A percentile compares a stretch with the other conserved stretches of the same genome.
Evolutionary conservation across 2,113 vertebrate species (phyloP).

Genomic region (Nibea albiflora): DNA sequence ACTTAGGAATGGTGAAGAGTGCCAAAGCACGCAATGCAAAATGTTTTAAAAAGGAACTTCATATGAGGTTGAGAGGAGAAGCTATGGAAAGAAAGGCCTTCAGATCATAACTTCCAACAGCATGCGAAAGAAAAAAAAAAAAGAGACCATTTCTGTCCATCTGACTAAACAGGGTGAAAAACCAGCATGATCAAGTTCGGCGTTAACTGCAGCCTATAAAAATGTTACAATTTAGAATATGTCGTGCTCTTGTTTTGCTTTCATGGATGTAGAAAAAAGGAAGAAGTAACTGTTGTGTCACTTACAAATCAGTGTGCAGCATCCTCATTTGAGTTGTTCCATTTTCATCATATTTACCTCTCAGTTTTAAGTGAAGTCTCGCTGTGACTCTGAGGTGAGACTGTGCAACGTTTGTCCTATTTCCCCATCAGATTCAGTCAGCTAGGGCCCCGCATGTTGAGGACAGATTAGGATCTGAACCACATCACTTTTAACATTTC

Average conservation of each 20-base stretch:
- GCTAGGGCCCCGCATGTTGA: conserved; percentile 7
- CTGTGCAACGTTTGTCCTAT: conserved; percentile 8
- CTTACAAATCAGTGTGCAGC: conserved; percentile 15
- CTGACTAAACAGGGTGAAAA: conserved; percentile 8
- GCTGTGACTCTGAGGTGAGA: conserved; percentile 1
- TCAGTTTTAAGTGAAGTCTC: neutral
- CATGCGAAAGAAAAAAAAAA: neutral
- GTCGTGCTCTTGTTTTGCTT: neutral
- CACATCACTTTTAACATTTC: conserved; percentile 31
- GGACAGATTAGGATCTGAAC: conserved; percentile 52
- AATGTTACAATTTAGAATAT: neutral
- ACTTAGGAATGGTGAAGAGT: conserved; percentile 74
- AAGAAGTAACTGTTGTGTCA: neutral
- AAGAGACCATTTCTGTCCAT: neutral
- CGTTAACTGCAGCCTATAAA: neutral
- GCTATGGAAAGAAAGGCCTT: conserved; percentile 57
- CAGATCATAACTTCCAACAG: conserved; percentile 26
- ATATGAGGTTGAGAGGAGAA: conserved; percentile 65
- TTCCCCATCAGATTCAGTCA: conserved; percentile 19
- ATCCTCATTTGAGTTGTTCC: conserved; percentile 12
- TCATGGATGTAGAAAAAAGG: neutral
- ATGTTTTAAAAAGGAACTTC: conserved; percentile 72
- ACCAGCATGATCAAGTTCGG: neutral
- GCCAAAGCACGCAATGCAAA: conserved; percentile 81
- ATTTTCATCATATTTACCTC: conserved; percentile 2